Evolutionary conservation across 2,888 invertebrate genomes (phyloP).

Genomic region (Erynnis tages): DNA sequence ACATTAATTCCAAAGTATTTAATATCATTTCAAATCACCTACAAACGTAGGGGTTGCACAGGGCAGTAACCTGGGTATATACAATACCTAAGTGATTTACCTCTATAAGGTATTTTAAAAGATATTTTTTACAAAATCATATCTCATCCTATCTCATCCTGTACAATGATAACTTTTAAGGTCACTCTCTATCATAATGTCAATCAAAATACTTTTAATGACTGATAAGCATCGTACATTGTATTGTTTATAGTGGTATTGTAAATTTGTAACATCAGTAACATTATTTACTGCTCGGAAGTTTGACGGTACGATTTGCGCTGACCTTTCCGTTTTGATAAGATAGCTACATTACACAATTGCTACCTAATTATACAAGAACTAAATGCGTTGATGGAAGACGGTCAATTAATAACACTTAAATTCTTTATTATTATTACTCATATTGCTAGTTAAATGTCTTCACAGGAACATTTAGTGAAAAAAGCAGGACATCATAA

Average conservation of each 20-base stretch:
- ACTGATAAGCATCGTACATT: constrained; percentile 12
- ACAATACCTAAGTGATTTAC: too few relatives aligned
- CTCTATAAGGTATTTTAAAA: too few relatives aligned
- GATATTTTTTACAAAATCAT: too few relatives aligned
- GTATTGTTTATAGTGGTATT: constrained; percentile 13
- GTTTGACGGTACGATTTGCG: constrained; percentile 57
- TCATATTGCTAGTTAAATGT: too few relatives aligned
- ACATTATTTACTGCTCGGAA: constrained; percentile 54
- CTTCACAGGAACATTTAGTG: too few relatives aligned
- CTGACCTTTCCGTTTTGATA: constrained; percentile 75
- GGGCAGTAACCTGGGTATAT: too few relatives aligned
- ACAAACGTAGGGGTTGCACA: too few relatives aligned
- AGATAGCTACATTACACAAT: constrained; percentile 63
- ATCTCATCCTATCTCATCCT: constrained; percentile 11
- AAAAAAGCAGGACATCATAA: not conserved
- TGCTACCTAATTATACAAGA: constrained; percentile 33
- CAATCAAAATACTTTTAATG: constrained; percentile 19
- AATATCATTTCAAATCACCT: too few relatives aligned
- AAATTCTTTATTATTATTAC: too few relatives aligned
- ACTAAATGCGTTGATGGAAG: constrained; percentile 25
- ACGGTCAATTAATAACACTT: not conserved
- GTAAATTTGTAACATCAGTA: constrained; percentile 37
- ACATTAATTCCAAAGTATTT: too few relatives aligned
- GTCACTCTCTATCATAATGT: constrained; percentile 15
- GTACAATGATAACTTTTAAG: constrained; percentile 22